phyloP scores from a whole-genome alignment of 2,888 invertebrate genomes.

The Agrochola litura region DNA sequence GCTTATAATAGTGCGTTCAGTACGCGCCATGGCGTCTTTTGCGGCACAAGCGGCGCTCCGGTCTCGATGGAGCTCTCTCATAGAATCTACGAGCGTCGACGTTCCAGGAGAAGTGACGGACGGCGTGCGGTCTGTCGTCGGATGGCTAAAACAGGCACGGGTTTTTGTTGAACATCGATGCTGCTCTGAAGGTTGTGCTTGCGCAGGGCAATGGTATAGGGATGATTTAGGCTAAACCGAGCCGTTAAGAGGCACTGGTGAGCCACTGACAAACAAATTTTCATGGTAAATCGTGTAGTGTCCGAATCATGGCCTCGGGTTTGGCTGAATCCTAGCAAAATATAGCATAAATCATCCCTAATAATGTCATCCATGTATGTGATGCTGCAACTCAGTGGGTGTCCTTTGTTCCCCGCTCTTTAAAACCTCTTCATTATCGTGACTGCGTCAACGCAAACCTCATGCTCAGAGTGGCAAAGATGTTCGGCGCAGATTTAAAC shows the following conservation, averaged over 20 bases:
- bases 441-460: not conserved
- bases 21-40: constrained; percentile 92
- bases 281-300: not conserved
- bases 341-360: constrained; percentile 2
- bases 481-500: constrained; percentile 15
- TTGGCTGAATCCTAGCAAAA: not conserved
- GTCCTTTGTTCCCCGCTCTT: not conserved
- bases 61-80: constrained; percentile 93
- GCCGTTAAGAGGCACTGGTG: not conserved
- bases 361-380: not conserved
- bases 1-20: constrained; percentile 81
- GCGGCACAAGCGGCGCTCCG: constrained; percentile 93
- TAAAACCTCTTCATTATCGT: not conserved
- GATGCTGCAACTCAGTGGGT: not conserved
- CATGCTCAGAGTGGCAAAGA: constrained; percentile 30
- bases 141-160: constrained; percentile 95
- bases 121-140: constrained; percentile 94
- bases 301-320: not conserved
- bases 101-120: constrained; percentile 92
- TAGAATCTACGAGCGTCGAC: constrained; percentile 93
- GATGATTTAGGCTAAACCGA: not conserved
- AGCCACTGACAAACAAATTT: not conserved
- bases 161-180: not conserved
- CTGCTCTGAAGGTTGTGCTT: constrained; percentile 22
- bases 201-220: not conserved